Conservation (phyloP, 2,888 invertebrate genomes). For the Sabellastarte sp. region DNA sequence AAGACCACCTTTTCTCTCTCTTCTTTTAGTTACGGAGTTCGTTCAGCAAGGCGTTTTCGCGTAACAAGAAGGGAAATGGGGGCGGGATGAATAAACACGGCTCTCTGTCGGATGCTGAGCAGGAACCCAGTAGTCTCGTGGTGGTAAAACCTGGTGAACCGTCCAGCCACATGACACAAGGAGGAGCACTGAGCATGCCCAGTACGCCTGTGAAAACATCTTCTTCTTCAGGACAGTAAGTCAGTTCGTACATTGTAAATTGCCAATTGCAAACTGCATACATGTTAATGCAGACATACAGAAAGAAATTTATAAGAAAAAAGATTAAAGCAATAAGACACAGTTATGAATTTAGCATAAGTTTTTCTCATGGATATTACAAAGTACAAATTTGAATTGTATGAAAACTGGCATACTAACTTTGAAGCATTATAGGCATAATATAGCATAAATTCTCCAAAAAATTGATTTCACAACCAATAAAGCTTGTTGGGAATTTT, state of each 20-base stretch:
- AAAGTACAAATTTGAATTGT: too few species aligned
- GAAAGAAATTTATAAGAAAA: too few species aligned
- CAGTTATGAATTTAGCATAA: too few species aligned
- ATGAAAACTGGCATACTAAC: too few species aligned
- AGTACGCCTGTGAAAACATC: constrained; percentile 34
- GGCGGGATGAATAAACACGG: constrained; percentile 40
- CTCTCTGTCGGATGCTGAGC: constrained; percentile 63
- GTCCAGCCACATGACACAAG: constrained; percentile 63
- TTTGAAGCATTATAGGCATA: too few species aligned
- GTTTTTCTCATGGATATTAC: too few species aligned
- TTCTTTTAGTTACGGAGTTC: constrained; percentile 81
- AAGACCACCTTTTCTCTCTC: constrained; percentile 51
- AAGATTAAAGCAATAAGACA: too few species aligned
- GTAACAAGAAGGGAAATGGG: constrained; percentile 58
- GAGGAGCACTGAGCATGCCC: constrained; percentile 17
- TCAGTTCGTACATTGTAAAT: too few species aligned
- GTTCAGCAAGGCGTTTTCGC: constrained; percentile 94
- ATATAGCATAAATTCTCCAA: too few species aligned
- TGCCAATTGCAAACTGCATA: too few species aligned
- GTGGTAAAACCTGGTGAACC: constrained; percentile 64
- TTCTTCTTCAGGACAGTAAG: constrained; percentile 63
- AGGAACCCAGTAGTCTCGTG: constrained; percentile 50
- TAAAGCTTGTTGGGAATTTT: neutral
- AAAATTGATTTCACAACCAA: too few species aligned
- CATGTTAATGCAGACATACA: too few species aligned